phyloP scores from a whole-genome alignment of 1,140 invertebrate species.

The Drosophila ogumai region DNA sequence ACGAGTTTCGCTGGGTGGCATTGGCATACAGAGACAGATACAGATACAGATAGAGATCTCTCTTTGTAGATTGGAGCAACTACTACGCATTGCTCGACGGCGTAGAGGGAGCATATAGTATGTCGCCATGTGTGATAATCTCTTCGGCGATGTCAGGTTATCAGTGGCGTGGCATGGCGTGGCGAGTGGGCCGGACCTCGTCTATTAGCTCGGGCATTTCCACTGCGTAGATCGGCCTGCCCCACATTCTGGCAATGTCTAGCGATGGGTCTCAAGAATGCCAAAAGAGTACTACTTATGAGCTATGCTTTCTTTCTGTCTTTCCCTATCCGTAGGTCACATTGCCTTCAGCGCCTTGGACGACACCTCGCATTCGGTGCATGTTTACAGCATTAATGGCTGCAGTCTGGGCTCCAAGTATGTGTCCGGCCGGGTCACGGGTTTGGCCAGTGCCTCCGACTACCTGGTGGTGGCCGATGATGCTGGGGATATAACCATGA shows the following conservation, averaged over 20 bases:
- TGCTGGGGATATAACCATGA: constrained; percentile 87
- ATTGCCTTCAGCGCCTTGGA: constrained; percentile 83
- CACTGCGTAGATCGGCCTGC: constrained; percentile 67
- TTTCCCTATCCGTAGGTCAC: constrained; percentile 62
- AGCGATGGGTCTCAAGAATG: not conserved
- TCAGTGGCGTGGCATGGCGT: constrained; percentile 17
- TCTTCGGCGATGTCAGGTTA: constrained; percentile 44
- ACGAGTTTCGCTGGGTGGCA: constrained; percentile 38
- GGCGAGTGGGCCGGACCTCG: constrained; percentile 38
- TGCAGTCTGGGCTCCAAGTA: constrained; percentile 86
- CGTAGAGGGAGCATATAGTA: not conserved
- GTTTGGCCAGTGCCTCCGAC: constrained; percentile 85
- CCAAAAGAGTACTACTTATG: constrained; percentile 2
- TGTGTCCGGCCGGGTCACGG: constrained; percentile 86
- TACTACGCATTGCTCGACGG: constrained; percentile 44
- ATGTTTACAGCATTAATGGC: constrained; percentile 88
- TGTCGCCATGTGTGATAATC: constrained; percentile 52
- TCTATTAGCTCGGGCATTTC: constrained; percentile 28
- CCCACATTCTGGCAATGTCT: constrained; percentile 54
- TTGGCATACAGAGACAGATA: constrained; percentile 44
- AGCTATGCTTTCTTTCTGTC: constrained; percentile 3
- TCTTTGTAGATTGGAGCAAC: constrained; percentile 29
- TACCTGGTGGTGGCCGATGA: constrained; percentile 86
- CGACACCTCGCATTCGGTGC: constrained; percentile 86
- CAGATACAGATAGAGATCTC: constrained; percentile 9